Evolutionary conservation across 1,140 invertebrate species (phyloP).

Genomic region (Sminthurides bifidus): DNA sequence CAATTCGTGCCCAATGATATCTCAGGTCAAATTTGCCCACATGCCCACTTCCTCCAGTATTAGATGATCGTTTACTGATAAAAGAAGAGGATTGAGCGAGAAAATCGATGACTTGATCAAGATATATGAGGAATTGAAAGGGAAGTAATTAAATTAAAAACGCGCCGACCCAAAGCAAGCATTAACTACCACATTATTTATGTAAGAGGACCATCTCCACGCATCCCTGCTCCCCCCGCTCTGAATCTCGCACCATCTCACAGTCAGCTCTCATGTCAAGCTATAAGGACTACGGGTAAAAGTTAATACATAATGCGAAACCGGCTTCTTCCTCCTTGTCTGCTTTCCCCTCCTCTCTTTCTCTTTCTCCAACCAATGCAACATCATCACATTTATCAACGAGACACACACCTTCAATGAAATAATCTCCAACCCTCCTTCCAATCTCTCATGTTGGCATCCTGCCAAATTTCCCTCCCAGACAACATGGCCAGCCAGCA

Average conservation of each 20-base stretch:
- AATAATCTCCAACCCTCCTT: too few relatives aligned
- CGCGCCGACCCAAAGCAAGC: slow-evolving; percentile 22
- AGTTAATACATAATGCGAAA: not conserved
- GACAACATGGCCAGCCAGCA: too few relatives aligned
- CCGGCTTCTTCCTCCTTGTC: not conserved
- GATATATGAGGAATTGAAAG: slow-evolving; percentile 28
- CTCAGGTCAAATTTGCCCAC: not conserved
- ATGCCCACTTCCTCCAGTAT: too few relatives aligned
- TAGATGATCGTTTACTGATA: slow-evolving; percentile 31
- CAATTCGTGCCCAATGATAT: not conserved
- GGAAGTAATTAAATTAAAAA: slow-evolving; percentile 31
- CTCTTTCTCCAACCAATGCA: not conserved
- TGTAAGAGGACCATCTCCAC: too few relatives aligned
- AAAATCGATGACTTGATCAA: slow-evolving; percentile 33
- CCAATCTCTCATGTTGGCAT: too few relatives aligned
- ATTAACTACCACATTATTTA: slow-evolving; percentile 30
- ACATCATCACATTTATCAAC: not conserved
- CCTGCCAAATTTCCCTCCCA: too few relatives aligned
- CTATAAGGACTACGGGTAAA: not conserved
- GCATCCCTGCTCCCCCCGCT: too few relatives aligned
- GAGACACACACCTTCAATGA: too few relatives aligned
- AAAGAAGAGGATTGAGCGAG: slow-evolving; percentile 26
- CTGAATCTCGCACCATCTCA: too few relatives aligned
- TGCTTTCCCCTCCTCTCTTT: not conserved
- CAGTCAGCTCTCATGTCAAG: slow-evolving; percentile 6